phyloP scores from a whole-genome alignment of 1,140 invertebrate species.

The Bombus balteatus region DNA sequence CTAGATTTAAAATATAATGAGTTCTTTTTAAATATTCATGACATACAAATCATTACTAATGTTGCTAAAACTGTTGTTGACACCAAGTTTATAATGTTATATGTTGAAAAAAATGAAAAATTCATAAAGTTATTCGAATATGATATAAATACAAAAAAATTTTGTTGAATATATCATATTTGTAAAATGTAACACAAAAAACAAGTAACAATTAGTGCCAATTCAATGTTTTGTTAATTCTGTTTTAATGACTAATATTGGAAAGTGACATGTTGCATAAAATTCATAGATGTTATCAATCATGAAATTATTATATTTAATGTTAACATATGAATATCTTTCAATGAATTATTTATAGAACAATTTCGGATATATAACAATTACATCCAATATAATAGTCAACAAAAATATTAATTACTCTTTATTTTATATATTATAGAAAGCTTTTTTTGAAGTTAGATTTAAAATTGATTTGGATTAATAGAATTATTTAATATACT shows the following conservation, averaged over 20 bases:
- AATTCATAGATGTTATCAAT: constrained; percentile 32
- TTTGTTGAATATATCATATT: constrained; percentile 31
- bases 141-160: constrained; percentile 31
- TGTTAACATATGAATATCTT: constrained; percentile 23
- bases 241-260: constrained; percentile 27
- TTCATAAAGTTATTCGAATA: constrained; percentile 45
- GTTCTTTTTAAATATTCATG: constrained; percentile 33
- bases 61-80: constrained; percentile 56
- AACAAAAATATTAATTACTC: neutral
- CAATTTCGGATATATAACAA: constrained; percentile 3
- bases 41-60: constrained; percentile 38
- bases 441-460: neutral
- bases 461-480: neutral
- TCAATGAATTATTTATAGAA: constrained; percentile 16
- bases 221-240: constrained; percentile 23
- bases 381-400: neutral
- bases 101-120: constrained; percentile 40
- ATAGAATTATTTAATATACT: constrained; percentile 13
- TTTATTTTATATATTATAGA: constrained; percentile 6
- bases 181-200: constrained; percentile 36
- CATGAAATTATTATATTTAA: constrained; percentile 29
- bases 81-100: constrained; percentile 56
- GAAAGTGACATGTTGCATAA: constrained; percentile 20
- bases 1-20: constrained; percentile 13
- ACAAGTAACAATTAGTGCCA: constrained; percentile 48